Evolutionary conservation across 2,888 invertebrate species (phyloP), one percentile per base, ranked within the genome.

Genomic region (Ectropis crepuscularia): DNA sequence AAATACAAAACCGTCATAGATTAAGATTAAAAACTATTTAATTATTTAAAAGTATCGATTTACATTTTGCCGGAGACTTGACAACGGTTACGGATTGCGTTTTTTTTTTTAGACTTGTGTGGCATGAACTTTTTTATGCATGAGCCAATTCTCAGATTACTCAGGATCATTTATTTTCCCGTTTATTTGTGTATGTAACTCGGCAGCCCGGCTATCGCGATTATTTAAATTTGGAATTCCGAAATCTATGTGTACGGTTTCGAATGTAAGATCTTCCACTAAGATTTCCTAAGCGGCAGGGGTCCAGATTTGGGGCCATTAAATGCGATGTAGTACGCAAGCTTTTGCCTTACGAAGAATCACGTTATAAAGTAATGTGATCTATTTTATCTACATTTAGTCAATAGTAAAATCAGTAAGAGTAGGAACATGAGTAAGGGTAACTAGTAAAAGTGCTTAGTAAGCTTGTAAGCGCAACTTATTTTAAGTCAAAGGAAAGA

Each of bases 281-380:
- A 73, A 79, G 80, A 82, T 84, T 82, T 77, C 70, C 72, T 70
- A 65, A 82, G 73, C 85, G 72, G 74, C 82, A 78, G 86, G 86
- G 82, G 80, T 78, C 79, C 74, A 43, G 36, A 11, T 45, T 49
- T 48, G 62, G 43, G 77, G 83, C 82, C 75, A 81, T 57, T 47
- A 80, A 77, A 69, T 37, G 36, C 53, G 55, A 47, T 28, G 12
- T 10, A 2, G 38, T 28, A n/a, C 16, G 6, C 6, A 10, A 28
- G n/a, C 10, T 41, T 38, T n/a, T 36, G 6, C n/a, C 16, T 28
- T 28, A 28, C 16, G 16, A 28, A 4, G 16, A 28, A 28, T 28
- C 16, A n/a, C n/a, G 16, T 28, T 28, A 28, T 28, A 28, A 28
- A 28, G 16, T 28, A 28, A 28, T 28, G 16, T 28, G 16, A 28